These are phyloP conservation scores for Drosophila infuscata DNA, from an alignment of 2,888 invertebrate genomes.

Conservation along the genomic window DNA sequence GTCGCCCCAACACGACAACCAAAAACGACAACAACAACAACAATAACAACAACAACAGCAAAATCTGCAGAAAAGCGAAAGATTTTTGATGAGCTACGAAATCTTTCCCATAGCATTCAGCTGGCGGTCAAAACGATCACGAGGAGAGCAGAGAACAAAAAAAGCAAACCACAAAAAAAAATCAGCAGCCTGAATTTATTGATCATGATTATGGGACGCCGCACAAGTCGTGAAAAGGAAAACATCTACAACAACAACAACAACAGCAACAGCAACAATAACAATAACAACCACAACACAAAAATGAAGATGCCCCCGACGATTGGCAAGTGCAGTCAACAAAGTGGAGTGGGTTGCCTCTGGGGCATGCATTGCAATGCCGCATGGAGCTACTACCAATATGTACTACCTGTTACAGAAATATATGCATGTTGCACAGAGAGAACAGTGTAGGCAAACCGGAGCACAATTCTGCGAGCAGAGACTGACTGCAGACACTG, in stretches of 20 bases:
- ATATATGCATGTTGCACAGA: background rate
- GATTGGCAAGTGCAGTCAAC: slow-evolving; percentile 62
- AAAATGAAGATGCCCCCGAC: slow-evolving; percentile 57
- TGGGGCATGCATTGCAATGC: slow-evolving; percentile 20
- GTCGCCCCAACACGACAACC: slow-evolving; percentile 65
- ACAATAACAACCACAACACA: background rate
- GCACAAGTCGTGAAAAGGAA: slow-evolving; percentile 73
- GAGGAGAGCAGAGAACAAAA: slow-evolving; percentile 40
- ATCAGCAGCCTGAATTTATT: slow-evolving; percentile 72
- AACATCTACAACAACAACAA: background rate
- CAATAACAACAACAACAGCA: background rate
- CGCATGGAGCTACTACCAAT: slow-evolving; percentile 20
- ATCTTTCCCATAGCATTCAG: slow-evolving; percentile 70
- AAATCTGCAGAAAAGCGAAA: slow-evolving; percentile 19
- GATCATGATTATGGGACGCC: slow-evolving; percentile 78
- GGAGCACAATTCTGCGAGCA: slow-evolving; percentile 26
- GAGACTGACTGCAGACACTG: background rate
- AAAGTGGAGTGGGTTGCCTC: slow-evolving; percentile 27
- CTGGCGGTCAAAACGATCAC: slow-evolving; percentile 71
- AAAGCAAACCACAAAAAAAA: slow-evolving; percentile 33
- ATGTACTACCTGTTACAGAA: slow-evolving; percentile 48
- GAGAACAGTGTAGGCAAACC: slow-evolving; percentile 34
- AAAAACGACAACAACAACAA: background rate
- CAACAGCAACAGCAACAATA: background rate
- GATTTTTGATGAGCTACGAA: slow-evolving; percentile 49